These are phyloP conservation scores for Dioctria linearis DNA, from an alignment of 2,888 invertebrate genomes.

Conservation along the genomic window DNA sequence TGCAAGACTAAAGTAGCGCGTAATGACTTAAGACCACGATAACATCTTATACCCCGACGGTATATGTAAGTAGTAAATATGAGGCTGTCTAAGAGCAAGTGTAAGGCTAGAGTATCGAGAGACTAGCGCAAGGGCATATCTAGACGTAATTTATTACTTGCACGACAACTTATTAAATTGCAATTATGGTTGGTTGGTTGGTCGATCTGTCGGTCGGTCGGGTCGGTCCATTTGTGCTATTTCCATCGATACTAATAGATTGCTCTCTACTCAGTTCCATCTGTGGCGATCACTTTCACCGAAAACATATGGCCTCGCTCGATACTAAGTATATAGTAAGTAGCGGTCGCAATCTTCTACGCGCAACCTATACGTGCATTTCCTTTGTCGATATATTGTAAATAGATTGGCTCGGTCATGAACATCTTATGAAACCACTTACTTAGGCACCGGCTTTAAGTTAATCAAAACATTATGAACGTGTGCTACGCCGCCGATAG, in stretches of 20 bases:
- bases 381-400: slow-evolving; percentile 6
- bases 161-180: slow-evolving; percentile 49
- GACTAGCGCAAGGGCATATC: slow-evolving; percentile 30
- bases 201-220: too few species aligned
- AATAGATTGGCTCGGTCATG: slow-evolving; percentile 3
- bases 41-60: neutral
- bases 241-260: neutral
- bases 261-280: neutral
- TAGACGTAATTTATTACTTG: slow-evolving; percentile 35
- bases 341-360: neutral
- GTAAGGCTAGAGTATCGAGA: neutral
- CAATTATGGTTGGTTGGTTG: slow-evolving; percentile 7
- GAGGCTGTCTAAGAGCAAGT: neutral
- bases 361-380: neutral
- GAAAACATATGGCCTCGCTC: slow-evolving; percentile 4
- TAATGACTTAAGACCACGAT: slow-evolving; percentile 21
- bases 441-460: neutral
- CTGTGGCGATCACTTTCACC: slow-evolving; percentile 32
- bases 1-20: neutral
- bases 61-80: neutral
- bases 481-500: neutral
- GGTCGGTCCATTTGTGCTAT: slow-evolving; percentile 19
- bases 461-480: slow-evolving; percentile 20
- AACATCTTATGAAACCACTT: neutral
- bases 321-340: neutral